Evolutionary conservation across 2,113 vertebrate genomes (phyloP), one percentile per base, ranked within the genome.

Genomic region (Stictonetta naevosa): DNA sequence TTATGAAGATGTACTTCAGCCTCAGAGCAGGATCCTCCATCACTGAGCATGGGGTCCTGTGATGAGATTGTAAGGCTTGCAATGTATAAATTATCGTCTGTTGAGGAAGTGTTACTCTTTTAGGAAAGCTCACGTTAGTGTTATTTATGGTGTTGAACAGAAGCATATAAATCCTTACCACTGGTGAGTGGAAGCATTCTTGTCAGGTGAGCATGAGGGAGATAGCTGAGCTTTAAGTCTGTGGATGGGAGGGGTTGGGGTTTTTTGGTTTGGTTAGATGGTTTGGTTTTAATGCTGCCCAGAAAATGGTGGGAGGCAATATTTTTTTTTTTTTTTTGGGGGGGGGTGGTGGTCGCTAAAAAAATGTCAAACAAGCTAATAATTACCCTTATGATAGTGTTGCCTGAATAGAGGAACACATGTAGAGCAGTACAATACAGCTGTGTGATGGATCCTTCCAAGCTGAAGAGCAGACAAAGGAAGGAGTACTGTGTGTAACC

Each of bases 201-300:
- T 67, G 22, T 48, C 8, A 0, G 1, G 2, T 38, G 18, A 22
- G 10, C 33, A 2, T 22, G 62, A 52, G 34, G 56, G 55, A 58
- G 25, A 25, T 7, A 17, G 50, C 16, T 63, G 52, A 19, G 74
- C 13, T 75, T 38, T 53, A 28, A 68, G 33, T 1, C 63, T 44
- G 20, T 16, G 44, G 11, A 42, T 69, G 76, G 55, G 34, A 46
- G 10, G 8, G 23, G 34, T 53, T 36, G 74, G 33, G 8, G 4
- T 14, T 60, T 52, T 34, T 44, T 5, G 18, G 6, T 17, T 81
- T 63, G 33, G 21, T 60, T 60, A 19, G n/a, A 10, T 34, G 58
- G n/a, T 34, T 94, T 81, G 52, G 22, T 6, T 92, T 71, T 55
- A 44, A n/a, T 87, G 76, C 78, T 85, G 46, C 31, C 59, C 84